phyloP scores from a whole-genome alignment of 2,888 invertebrate genomes.

The Kuschelorhynchus macadamiae region DNA sequence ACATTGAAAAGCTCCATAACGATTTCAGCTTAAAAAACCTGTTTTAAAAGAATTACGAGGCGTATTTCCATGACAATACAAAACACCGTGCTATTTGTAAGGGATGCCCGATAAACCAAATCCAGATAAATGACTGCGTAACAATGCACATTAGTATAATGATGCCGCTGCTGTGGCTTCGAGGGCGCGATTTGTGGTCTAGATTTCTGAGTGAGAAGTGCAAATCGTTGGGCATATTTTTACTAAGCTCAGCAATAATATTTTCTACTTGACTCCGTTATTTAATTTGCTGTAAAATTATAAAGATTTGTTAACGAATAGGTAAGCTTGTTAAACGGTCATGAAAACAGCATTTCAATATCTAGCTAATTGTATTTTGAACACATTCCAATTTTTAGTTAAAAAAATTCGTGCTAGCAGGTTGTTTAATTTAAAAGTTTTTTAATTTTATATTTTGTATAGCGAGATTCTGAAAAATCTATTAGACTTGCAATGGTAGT shows the following conservation, averaged over 20 bases:
- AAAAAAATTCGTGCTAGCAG: too few species aligned
- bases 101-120: constrained; percentile 46
- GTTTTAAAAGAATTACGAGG: not conserved
- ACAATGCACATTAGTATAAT: constrained; percentile 60
- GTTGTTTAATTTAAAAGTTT: too few species aligned
- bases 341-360: too few species aligned
- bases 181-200: constrained; percentile 21
- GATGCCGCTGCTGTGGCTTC: constrained; percentile 42
- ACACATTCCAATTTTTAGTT: too few species aligned
- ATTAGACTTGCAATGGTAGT: too few species aligned
- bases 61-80: constrained; percentile 10
- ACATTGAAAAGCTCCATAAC: not conserved
- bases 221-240: constrained; percentile 3
- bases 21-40: not conserved
- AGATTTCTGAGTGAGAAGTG: not conserved
- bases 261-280: not conserved
- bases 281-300: too few species aligned
- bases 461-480: too few species aligned
- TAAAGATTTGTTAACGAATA: too few species aligned
- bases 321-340: too few species aligned
- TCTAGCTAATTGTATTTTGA: too few species aligned
- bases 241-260: not conserved
- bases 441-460: too few species aligned
- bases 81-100: constrained; percentile 30
- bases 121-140: constrained; percentile 63